Evolutionary conservation across 2,888 invertebrate genomes (phyloP), one percentile per base, ranked within the genome.

Genomic region (Petrolisthes manimaculis): DNA sequence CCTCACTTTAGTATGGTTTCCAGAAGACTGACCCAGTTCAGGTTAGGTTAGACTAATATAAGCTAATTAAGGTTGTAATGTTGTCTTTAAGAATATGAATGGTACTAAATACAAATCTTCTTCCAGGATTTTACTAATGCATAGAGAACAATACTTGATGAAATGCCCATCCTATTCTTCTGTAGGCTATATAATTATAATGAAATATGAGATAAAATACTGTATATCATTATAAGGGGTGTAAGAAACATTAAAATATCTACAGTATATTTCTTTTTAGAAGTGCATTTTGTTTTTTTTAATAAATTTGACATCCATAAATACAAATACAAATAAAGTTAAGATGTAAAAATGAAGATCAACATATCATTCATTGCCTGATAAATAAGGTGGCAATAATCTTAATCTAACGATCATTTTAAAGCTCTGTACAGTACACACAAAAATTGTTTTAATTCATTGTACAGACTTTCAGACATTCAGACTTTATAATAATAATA

Each of bases 51-150:
- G 37, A 37, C 37, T 37, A 37, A 37, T 37, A 37, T 37, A 37
- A 37, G 37, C 37, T 37, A 37, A 37, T 37, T 80, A 80, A 8
- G 24, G 5, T 18, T 80, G 24, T 80, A 80, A 21, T 37, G 1
- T 37, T 24, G 14, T 54, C n/a, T 54, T 37, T 54, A 54, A 37
- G 4, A n/a, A 69, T 69, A 69, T 69, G 21, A n/a, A 69, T 79
- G 51, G 21, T 37, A 37, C 21, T 79, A 79, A 37, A 79, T 21
- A 79, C 51, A 79, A 37, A 79, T 79, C 18, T 78, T 21, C 24
- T 21, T 78, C 18, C 24, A 78, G 18, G 24, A 21, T 21, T 5
- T 21, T 78, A 78, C 53, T n/a, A 9, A 51, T 80, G 21, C 12
- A 79, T 56, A 3, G 56, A 56, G 4, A 56, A 56, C 56, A 56